A percentile compares a stretch with the other conserved stretches of the same genome.
Evolutionary conservation across 2,113 vertebrate genomes (phyloP).

Genomic region (Nycticorax nycticorax): DNA sequence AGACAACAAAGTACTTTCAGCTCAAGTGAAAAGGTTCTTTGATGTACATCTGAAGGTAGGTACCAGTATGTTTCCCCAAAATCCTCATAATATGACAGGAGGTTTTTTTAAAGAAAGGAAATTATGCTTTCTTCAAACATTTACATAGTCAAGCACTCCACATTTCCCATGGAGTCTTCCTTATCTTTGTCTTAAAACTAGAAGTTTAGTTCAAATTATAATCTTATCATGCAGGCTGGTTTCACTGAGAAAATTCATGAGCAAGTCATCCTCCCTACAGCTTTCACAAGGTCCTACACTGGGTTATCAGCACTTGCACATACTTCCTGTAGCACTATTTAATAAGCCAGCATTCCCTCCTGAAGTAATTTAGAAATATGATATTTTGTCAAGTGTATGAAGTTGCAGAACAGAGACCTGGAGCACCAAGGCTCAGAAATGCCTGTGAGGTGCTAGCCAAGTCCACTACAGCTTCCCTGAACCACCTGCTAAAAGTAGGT

Average conservation of each 20-base stretch:
- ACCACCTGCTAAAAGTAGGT: neutral
- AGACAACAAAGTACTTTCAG: neutral
- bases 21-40: neutral
- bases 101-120: neutral
- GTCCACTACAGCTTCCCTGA: neutral
- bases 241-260: neutral
- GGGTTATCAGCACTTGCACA: neutral
- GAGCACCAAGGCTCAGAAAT: neutral
- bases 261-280: neutral
- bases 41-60: neutral
- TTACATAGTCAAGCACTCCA: neutral
- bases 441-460: neutral
- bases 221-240: neutral
- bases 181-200: neutral
- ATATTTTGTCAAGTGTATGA: neutral
- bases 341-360: neutral
- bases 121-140: neutral
- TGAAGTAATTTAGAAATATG: neutral
- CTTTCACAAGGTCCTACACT: neutral
- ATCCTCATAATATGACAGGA: neutral
- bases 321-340: neutral
- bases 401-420: neutral
- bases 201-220: neutral
- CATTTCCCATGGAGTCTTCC: neutral
- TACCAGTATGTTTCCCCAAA: neutral